Percentiles rank a stretch among this genome's conserved stretches.
Conservation (phyloP, 2,113 vertebrate genomes). For the Pelmatolapia mariae region DNA sequence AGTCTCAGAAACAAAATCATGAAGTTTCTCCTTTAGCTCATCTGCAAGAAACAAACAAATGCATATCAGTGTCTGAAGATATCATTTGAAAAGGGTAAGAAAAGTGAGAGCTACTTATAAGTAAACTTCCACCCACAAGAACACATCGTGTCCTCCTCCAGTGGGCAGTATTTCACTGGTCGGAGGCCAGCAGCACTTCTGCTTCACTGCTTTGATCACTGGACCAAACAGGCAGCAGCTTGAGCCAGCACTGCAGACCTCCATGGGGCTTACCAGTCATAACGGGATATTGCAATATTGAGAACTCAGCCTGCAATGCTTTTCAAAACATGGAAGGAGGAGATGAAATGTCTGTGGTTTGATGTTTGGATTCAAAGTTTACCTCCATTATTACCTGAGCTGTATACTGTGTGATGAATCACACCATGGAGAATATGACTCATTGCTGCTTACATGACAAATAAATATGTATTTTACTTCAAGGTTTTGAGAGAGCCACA, state of each 20-base stretch:
- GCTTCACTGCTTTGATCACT: constrained; percentile 58
- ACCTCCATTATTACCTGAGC: constrained; percentile 30
- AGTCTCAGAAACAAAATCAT: constrained; percentile 84
- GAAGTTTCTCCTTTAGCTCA: constrained; percentile 90
- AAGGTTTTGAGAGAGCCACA: neutral
- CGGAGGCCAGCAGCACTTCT: constrained; percentile 34
- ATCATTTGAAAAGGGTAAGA: neutral
- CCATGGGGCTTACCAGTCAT: constrained; percentile 28
- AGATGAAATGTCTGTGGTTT: neutral
- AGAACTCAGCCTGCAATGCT: constrained; percentile 28
- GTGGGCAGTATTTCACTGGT: constrained; percentile 34
- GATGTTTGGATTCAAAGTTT: constrained; percentile 28
- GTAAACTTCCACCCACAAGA: constrained; percentile 42
- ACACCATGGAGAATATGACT: neutral
- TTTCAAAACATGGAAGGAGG: constrained; percentile 8
- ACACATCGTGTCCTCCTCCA: constrained; percentile 22
- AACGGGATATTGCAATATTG: constrained; percentile 41
- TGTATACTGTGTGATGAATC: constrained; percentile 12
- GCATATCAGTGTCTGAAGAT: neutral
- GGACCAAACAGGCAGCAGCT: constrained; percentile 50
- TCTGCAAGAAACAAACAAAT: constrained; percentile 63
- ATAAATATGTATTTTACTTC: neutral
- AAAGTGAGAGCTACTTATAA: constrained; percentile 4
- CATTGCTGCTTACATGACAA: neutral
- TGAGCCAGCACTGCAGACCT: constrained; percentile 27